These are phyloP conservation scores for Ophion slaviceki DNA, from an alignment of 2,888 invertebrate genomes.

Conservation along the genomic window DNA sequence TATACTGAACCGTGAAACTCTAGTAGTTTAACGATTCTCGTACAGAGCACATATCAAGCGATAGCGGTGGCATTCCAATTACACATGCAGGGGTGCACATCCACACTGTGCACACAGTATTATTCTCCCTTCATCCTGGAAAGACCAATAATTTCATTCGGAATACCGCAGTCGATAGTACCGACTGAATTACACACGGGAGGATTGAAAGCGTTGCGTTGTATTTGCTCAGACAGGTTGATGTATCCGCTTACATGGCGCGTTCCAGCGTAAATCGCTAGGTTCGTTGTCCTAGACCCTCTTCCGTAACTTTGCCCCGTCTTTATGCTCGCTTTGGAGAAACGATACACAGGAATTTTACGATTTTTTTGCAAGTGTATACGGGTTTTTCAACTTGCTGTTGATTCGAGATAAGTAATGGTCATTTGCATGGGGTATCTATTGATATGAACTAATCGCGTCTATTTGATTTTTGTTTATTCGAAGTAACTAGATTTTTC, in stretches of 20 bases:
- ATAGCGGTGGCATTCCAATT: conserved; percentile 51
- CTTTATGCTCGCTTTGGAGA: background rate
- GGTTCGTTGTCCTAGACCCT: background rate
- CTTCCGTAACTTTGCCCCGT: background rate
- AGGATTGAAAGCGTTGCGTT: conserved; percentile 51
- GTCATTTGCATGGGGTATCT: too few relatives aligned
- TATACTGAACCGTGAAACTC: conserved; percentile 17
- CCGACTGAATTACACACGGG: conserved; percentile 45
- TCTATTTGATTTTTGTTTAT: too few relatives aligned
- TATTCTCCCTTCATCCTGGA: conserved; percentile 19
- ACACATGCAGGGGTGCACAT: conserved; percentile 29
- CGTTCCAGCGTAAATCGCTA: background rate
- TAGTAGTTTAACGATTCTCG: conserved; percentile 31
- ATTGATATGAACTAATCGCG: too few relatives aligned
- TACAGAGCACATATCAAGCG: conserved; percentile 40
- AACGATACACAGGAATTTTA: background rate
- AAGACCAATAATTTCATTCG: conserved; percentile 52
- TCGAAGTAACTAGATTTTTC: too few relatives aligned
- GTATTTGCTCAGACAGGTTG: conserved; percentile 18
- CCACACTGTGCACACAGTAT: conserved; percentile 7
- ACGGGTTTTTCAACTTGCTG: background rate
- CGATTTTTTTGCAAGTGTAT: background rate
- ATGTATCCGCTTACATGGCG: conserved; percentile 15
- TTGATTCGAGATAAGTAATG: too few relatives aligned
- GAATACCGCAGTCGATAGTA: conserved; percentile 53